A percentile compares a stretch with the other conserved stretches of the same genome.
These are phyloP conservation scores for Lepus timidus DNA, from an alignment of 2,113 vertebrate genomes.

Conservation along the genomic window DNA sequence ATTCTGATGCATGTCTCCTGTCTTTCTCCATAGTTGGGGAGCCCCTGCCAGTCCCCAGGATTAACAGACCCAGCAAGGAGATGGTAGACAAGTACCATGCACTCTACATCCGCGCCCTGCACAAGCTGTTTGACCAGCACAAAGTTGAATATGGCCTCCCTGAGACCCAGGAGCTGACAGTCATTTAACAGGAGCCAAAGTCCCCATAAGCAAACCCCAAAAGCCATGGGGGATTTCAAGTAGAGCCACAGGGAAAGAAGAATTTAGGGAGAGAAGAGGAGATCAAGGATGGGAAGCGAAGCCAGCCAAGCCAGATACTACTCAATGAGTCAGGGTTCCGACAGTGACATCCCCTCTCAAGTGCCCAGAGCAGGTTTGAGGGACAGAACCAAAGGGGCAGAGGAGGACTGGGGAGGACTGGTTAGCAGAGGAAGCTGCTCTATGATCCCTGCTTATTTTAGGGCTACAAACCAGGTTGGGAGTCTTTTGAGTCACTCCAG, in stretches of 20 bases:
- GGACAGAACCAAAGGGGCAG: not conserved
- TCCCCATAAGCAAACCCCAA: not conserved
- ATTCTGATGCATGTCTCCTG: constrained; percentile 62
- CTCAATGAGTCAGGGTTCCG: not conserved
- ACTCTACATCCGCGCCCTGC: constrained; percentile 83
- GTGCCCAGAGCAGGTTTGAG: not conserved
- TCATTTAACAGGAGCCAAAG: constrained; percentile 44
- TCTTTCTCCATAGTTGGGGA: constrained; percentile 84
- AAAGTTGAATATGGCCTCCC: constrained; percentile 84
- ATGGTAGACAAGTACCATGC: constrained; percentile 86
- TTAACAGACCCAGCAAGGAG: constrained; percentile 77
- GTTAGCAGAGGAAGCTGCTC: not conserved
- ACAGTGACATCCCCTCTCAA: not conserved
- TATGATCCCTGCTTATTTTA: not conserved
- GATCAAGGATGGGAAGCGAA: not conserved
- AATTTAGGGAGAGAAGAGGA: not conserved
- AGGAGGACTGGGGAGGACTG: not conserved
- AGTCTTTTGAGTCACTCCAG: constrained; percentile 33
- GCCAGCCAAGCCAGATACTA: constrained; percentile 4
- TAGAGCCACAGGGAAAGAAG: not conserved
- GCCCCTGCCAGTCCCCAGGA: constrained; percentile 84
- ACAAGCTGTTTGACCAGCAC: constrained; percentile 87
- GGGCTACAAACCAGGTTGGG: not conserved
- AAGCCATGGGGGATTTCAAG: not conserved
- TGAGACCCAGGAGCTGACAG: constrained; percentile 82